Percentiles rank a stretch among this genome's conserved stretches.
phyloP scores from a whole-genome alignment of 2,888 invertebrate genomes.

The Lasioglossum marginatum region DNA sequence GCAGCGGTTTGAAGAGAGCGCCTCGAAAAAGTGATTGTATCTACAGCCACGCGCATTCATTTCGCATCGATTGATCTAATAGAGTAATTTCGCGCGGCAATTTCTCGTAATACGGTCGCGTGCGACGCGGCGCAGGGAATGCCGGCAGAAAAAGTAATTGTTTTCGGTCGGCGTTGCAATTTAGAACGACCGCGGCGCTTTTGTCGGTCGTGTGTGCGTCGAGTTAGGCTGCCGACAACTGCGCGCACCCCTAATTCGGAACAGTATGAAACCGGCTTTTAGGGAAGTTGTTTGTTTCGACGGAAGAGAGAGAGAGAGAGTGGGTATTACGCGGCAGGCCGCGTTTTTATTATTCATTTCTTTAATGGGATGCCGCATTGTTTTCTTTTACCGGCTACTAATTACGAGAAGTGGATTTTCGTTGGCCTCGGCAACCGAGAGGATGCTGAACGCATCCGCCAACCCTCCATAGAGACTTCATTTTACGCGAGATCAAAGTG shows the following conservation, averaged over 20 bases:
- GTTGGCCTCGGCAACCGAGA: neutral
- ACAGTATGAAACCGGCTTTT: slow-evolving; percentile 11
- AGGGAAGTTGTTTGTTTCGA: slow-evolving; percentile 3
- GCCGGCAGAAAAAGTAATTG: neutral
- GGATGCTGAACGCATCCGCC: slow-evolving; percentile 1
- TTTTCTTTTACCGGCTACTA: neutral
- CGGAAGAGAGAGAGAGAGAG: neutral
- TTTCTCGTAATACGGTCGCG: neutral
- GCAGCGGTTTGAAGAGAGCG: neutral
- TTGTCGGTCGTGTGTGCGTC: neutral
- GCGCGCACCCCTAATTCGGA: neutral
- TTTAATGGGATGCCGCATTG: slow-evolving; percentile 9
- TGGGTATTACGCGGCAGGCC: neutral
- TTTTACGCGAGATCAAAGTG: slow-evolving; percentile 13
- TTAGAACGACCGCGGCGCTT: neutral
- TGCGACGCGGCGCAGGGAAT: neutral
- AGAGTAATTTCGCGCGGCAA: neutral
- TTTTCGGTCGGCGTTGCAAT: neutral
- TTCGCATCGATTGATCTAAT: neutral
- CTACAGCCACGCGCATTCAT: neutral
- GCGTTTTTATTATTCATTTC: slow-evolving; percentile 11
- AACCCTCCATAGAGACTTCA: neutral
- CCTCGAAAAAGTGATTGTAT: neutral
- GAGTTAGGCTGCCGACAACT: neutral
- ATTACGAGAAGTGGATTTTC: slow-evolving; percentile 18